These are phyloP conservation scores for Hyaena hyaena DNA, from an alignment of 2,113 vertebrate species.

Conservation along the genomic window DNA sequence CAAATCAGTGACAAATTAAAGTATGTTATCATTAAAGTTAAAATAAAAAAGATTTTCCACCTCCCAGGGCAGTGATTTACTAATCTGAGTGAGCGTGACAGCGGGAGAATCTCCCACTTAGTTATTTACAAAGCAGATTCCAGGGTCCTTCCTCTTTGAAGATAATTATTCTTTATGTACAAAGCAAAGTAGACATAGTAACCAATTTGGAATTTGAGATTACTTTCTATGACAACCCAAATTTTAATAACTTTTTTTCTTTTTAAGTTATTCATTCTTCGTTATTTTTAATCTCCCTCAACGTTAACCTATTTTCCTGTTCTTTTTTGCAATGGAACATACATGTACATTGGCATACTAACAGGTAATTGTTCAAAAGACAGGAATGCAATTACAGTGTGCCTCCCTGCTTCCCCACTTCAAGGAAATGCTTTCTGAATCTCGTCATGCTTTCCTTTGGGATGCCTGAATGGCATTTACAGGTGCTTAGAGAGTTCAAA, in stretches of 20 bases:
- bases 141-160: background rate
- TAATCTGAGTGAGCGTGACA: background rate
- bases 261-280: background rate
- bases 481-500: background rate
- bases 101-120: background rate
- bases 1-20: constrained; percentile 32
- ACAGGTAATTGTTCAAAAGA: background rate
- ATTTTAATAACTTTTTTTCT: background rate
- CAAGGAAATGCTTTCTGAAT: background rate
- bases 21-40: background rate
- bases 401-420: background rate
- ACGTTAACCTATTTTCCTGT: background rate
- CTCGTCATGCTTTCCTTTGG: background rate
- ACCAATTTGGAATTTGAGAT: background rate
- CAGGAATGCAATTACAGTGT: background rate
- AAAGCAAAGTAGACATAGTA: background rate
- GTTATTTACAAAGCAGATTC: background rate
- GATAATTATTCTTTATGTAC: background rate
- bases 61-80: background rate
- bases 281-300: background rate
- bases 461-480: background rate
- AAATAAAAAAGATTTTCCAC: background rate
- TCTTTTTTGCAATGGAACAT: background rate
- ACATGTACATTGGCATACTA: background rate
- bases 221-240: background rate